phyloP scores from a whole-genome alignment of 2,888 invertebrate genomes.

The Trichogramma dendrolimi region DNA sequence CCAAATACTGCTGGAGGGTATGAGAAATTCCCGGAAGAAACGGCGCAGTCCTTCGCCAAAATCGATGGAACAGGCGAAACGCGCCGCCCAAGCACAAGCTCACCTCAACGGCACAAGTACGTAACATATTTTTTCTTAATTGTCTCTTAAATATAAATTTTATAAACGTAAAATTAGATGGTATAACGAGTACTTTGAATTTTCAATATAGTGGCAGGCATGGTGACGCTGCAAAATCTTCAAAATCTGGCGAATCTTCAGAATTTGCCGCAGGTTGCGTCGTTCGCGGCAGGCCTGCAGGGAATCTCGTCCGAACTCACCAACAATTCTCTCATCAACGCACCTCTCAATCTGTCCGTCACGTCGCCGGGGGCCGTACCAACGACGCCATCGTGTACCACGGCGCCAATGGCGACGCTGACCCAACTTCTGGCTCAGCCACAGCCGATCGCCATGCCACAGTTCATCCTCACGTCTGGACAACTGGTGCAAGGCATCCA shows the following conservation, averaged over 20 bases:
- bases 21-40: conserved; percentile 45
- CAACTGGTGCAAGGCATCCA: conserved; percentile 90
- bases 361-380: conserved; percentile 55
- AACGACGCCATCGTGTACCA: conserved; percentile 48
- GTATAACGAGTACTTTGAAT: background rate
- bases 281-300: conserved; percentile 63
- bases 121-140: conserved; percentile 39
- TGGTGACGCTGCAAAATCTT: conserved; percentile 71
- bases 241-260: conserved; percentile 76
- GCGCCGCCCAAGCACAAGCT: conserved; percentile 56
- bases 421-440: conserved; percentile 58
- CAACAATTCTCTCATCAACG: conserved; percentile 66
- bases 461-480: conserved; percentile 85
- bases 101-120: conserved; percentile 66
- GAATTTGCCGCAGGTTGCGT: conserved; percentile 60
- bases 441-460: conserved; percentile 76
- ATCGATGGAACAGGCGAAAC: conserved; percentile 53
- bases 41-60: conserved; percentile 47
- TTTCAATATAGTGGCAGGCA: conserved; percentile 63
- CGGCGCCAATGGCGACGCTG: conserved; percentile 58
- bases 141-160: background rate
- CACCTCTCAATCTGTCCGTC: conserved; percentile 79
- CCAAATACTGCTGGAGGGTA: conserved; percentile 46
- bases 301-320: conserved; percentile 57
- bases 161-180: background rate